Base-by-base conservation (phyloP, 2,888 invertebrate species). In the Polydrusus tereticollis region DNA sequence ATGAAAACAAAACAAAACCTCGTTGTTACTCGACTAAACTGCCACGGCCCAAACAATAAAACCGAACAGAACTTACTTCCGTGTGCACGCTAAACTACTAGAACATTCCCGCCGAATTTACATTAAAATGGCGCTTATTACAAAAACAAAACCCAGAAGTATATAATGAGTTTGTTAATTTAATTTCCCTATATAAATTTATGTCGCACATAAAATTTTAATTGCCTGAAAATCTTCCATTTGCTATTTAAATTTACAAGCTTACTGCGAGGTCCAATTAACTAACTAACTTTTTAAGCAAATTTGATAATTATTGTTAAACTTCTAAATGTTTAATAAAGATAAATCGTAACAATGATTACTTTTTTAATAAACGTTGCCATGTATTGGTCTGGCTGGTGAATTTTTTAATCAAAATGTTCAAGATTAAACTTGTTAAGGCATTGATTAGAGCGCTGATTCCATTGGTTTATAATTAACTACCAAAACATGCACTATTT, bases 81-180 rank as follows among this genome's bases (percentile, higher is more conserved):
- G 55, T 43, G 38, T 43, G 26, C 65, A 65, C 43, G 43, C 43
- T 16, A 65, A 57, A 57, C 57, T 57, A 26, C 29, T 29, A 36
- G 20, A 64, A 38, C 12, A 55, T 57, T 55, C 41, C 16, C 16
- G 41, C 41, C 16, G 65, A 47, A 66, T 58, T 66, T 58, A 45
- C 66, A 66, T 58, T 43, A 66, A 47, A 66, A 58, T 58, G 20
- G 58, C 64, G 58, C 21, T 36, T 58, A 26, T 33, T 20, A 23
- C 43, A 41, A 60, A 68, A 50, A 68, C 69, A 45, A 58, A 62
- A 69, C 62, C 33, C 23, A 16, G 58, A 63, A 38, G 45, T 62
- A 43, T 52, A 62, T 62, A 69, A 64, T 47, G 69, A 47, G 36
- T 69, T 69, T 69, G 69, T 57, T 69, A 69, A 69, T 69, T 69